Percentiles rank a stretch among this genome's conserved stretches.
Evolutionary conservation across 2,888 invertebrate genomes (phyloP).

Genomic region (Cerceris ruficornis): DNA sequence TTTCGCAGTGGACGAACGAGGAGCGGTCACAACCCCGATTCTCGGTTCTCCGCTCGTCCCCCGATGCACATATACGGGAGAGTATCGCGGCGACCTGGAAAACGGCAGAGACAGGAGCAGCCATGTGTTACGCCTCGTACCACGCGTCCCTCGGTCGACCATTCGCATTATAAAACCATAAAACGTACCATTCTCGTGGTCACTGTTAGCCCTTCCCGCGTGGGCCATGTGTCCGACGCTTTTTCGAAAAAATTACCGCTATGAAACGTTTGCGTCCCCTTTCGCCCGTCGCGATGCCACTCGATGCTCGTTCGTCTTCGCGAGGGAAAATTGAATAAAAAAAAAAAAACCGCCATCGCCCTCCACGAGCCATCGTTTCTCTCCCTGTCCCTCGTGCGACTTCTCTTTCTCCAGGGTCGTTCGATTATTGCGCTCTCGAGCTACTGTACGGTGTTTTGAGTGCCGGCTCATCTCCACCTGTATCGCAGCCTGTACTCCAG

Average conservation of each 20-base stretch:
- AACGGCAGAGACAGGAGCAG: slow-evolving; percentile 51
- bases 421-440: slow-evolving; percentile 32
- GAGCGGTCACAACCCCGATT: slow-evolving; percentile 59
- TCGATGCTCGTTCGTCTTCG: slow-evolving; percentile 60
- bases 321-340: slow-evolving; percentile 37
- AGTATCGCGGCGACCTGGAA: slow-evolving; percentile 46
- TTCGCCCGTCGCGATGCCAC: slow-evolving; percentile 39
- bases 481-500: slow-evolving; percentile 13
- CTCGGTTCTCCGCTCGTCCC: slow-evolving; percentile 24
- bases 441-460: neutral
- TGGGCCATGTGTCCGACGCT: slow-evolving; percentile 65
- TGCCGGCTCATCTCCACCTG: slow-evolving; percentile 29
- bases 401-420: slow-evolving; percentile 12
- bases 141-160: slow-evolving; percentile 69
- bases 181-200: slow-evolving; percentile 71
- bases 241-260: slow-evolving; percentile 64
- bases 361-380: slow-evolving; percentile 2
- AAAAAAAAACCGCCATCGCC: slow-evolving; percentile 60
- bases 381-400: slow-evolving; percentile 1
- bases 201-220: slow-evolving; percentile 46
- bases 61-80: slow-evolving; percentile 16
- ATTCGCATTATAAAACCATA: slow-evolving; percentile 80
- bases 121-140: slow-evolving; percentile 73
- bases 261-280: slow-evolving; percentile 36
- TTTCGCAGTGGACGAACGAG: slow-evolving; percentile 69